Evolutionary conservation across 2,113 vertebrate genomes (phyloP).

Genomic region (Pseudorasbora parva): DNA sequence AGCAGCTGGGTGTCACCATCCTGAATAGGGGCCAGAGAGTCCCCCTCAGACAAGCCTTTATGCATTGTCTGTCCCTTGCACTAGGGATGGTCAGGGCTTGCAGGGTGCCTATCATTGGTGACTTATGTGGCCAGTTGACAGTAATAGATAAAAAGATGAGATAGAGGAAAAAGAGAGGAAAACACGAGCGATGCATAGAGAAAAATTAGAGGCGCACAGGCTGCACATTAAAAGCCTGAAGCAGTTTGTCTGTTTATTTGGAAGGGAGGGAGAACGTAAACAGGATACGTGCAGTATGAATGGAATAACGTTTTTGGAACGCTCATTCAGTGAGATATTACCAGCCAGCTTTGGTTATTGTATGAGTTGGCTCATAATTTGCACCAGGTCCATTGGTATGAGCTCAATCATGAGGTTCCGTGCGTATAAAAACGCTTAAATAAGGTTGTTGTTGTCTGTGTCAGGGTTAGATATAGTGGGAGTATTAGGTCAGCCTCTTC

Average conservation of each 20-base stretch:
- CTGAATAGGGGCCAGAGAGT: slow-evolving; percentile 74
- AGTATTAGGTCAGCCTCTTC: not conserved
- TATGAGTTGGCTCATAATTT: slow-evolving; percentile 14
- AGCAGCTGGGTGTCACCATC: slow-evolving; percentile 79
- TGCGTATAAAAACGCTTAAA: slow-evolving; percentile 66
- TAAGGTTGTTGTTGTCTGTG: slow-evolving; percentile 58
- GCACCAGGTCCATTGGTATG: slow-evolving; percentile 53
- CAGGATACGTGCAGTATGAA: not conserved
- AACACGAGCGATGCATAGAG: slow-evolving; percentile 54
- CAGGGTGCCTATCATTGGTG: slow-evolving; percentile 74
- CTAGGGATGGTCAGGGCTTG: slow-evolving; percentile 70
- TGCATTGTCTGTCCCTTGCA: slow-evolving; percentile 76
- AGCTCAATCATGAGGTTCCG: slow-evolving; percentile 51
- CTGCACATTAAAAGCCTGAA: slow-evolving; percentile 77
- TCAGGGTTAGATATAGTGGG: slow-evolving; percentile 50
- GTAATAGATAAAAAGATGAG: slow-evolving; percentile 67
- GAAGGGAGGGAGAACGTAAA: slow-evolving; percentile 29
- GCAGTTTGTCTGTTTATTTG: slow-evolving; percentile 49
- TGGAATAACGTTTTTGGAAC: slow-evolving; percentile 26
- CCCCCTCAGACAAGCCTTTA: slow-evolving; percentile 74
- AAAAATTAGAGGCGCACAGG: slow-evolving; percentile 74
- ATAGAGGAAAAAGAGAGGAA: slow-evolving; percentile 1
- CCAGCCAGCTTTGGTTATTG: slow-evolving; percentile 3
- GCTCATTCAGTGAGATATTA: slow-evolving; percentile 9
- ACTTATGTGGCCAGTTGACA: slow-evolving; percentile 69